Evolutionary conservation across 1,140 invertebrate genomes (phyloP).

Genomic region (Eufriesea mexicana): DNA sequence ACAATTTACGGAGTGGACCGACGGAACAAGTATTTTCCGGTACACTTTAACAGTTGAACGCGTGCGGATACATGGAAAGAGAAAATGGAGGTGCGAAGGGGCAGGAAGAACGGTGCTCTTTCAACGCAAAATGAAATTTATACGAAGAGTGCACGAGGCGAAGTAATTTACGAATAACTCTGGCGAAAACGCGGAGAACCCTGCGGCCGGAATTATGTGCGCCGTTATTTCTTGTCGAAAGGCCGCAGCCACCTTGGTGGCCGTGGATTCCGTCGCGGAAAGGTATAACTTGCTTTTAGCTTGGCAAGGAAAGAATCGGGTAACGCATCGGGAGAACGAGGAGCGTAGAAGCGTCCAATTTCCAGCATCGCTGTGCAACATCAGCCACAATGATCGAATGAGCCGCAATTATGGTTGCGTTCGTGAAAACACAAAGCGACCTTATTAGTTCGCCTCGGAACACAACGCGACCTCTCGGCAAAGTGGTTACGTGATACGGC

Average conservation of each 20-base stretch:
- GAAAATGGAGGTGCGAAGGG: not conserved
- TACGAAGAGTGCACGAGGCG: too few relatives aligned
- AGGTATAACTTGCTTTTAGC: not conserved
- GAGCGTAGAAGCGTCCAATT: not conserved
- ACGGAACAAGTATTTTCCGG: not conserved
- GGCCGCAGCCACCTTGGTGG: not conserved
- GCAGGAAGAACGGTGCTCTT: not conserved
- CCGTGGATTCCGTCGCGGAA: not conserved
- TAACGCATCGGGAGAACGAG: not conserved
- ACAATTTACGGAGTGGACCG: too few relatives aligned
- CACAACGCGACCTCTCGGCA: not conserved
- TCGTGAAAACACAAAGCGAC: not conserved
- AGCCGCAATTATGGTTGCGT: not conserved
- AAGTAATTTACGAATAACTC: constrained; percentile 11
- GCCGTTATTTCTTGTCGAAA: constrained; percentile 21
- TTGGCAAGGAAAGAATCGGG: not conserved
- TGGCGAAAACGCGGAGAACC: not conserved
- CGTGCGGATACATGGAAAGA: not conserved
- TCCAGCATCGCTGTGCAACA: not conserved
- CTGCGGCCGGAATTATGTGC: not conserved
- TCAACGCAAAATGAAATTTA: not conserved
- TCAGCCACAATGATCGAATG: not conserved
- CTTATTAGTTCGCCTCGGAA: not conserved
- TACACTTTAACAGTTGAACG: not conserved
- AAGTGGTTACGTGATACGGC: too few relatives aligned